Base-by-base conservation (phyloP, 2,797 vertebrate species). In the Cottoperca gobio region DNA sequence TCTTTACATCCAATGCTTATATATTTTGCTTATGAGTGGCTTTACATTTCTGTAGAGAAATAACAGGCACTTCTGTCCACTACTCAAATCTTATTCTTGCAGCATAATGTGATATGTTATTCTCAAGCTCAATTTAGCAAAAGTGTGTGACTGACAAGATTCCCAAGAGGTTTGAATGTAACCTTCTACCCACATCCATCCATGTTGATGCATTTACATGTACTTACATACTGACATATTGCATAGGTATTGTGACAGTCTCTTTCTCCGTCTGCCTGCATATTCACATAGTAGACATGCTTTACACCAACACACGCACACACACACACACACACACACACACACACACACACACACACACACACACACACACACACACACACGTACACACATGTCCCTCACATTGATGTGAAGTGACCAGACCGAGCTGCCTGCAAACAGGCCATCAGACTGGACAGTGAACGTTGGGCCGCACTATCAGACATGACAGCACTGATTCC, bases 331-430 rank as follows among this genome's bases (percentile, higher is more conserved):
- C 54, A 59, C 26, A 28, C 52, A 59, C 58, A 42, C 49, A 69
- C 40, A 40, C 59, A 35, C 42, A 58, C 11, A 46, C 42, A 21
- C 50, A 58, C 58, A 64, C 74, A 77, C 53, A 68, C 79, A 82
- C 50, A 59, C 37, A 78, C 49, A 73, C 63, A 72, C 31, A 59
- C 66, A 67, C 70, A 48, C 60, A 28, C 37, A 55, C 84, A 81
- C 83, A 76, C 53, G 39, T 55, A 83, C 82, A 85, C 61, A 89
- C 82, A 85, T 0, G 66, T 88, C 91, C 85, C 90, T 94, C 88
- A 93, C 76, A 70, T 72, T 96, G 94, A 96, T 96, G 88, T 92
- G 91, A 96, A 96, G 91, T 92, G 92, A 96, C 94, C 94, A 79
- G 94, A 89, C 90, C 61, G 19, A 71, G 92, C 92, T 93, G 95